Conservation (phyloP, 2,888 invertebrate genomes). For the Macropis europaea region DNA sequence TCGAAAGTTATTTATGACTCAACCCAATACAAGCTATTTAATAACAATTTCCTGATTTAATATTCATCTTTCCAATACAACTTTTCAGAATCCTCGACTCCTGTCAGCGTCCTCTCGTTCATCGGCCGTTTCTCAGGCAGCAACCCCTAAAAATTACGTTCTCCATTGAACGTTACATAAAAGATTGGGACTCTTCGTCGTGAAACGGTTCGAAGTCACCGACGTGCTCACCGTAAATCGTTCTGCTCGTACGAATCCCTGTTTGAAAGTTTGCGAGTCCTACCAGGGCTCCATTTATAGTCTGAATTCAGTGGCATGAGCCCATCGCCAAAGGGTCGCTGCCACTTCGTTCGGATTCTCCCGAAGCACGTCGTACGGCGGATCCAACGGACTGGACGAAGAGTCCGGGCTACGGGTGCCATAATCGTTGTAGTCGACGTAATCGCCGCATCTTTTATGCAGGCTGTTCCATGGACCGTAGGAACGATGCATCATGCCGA, state of each 20-base stretch:
- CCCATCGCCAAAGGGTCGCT: conserved; percentile 1
- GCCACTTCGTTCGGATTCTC: conserved; percentile 15
- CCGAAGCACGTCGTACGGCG: not conserved
- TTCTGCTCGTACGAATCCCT: conserved; percentile 12
- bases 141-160: too few relatives aligned
- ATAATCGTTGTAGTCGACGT: conserved; percentile 61
- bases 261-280: conserved; percentile 38
- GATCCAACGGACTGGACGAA: conserved; percentile 16
- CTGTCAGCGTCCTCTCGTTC: too few relatives aligned
- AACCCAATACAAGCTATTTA: too few relatives aligned
- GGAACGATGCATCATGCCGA: conserved; percentile 43
- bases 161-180: too few relatives aligned
- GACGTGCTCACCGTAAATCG: not conserved
- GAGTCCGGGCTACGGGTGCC: conserved; percentile 45
- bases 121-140: too few relatives aligned
- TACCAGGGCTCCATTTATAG: conserved; percentile 19
- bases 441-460: conserved; percentile 57
- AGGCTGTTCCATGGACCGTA: conserved; percentile 52
- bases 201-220: not conserved
- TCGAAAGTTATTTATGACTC: too few relatives aligned
- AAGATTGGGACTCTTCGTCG: not conserved
- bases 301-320: conserved; percentile 16
- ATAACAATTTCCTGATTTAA: too few relatives aligned
- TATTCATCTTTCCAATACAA: too few relatives aligned
- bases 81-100: too few relatives aligned